Conservation (phyloP, 1,140 invertebrate species). For the Ips typographus region DNA sequence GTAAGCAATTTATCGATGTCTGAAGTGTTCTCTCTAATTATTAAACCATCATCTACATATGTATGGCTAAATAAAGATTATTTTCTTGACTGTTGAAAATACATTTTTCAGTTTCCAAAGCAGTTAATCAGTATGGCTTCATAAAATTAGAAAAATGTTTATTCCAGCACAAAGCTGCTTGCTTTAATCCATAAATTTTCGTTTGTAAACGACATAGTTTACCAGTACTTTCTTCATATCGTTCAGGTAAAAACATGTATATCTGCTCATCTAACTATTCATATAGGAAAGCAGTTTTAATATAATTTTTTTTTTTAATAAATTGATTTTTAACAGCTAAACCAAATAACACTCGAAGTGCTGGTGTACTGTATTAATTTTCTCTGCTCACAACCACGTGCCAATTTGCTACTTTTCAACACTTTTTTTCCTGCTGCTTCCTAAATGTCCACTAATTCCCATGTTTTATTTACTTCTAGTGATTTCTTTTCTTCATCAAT, state of each 20-base stretch:
- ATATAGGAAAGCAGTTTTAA: too few relatives aligned
- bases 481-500: slow-evolving; percentile 47
- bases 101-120: background rate
- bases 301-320: background rate
- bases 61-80: slow-evolving; percentile 7
- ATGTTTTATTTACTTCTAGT: slow-evolving; percentile 43
- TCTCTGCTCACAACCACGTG: slow-evolving; percentile 50
- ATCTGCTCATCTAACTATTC: too few relatives aligned
- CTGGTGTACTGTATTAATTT: slow-evolving; percentile 45
- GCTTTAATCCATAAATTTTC: slow-evolving; percentile 41
- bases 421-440: slow-evolving; percentile 22
- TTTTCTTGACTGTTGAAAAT: slow-evolving; percentile 19
- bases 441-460: slow-evolving; percentile 18
- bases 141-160: too few relatives aligned
- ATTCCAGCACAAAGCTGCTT: too few relatives aligned
- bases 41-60: slow-evolving; percentile 2
- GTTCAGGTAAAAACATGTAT: too few relatives aligned
- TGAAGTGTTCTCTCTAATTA: background rate
- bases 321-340: too few relatives aligned
- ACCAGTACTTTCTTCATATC: too few relatives aligned
- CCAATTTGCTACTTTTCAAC: slow-evolving; percentile 50
- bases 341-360: too few relatives aligned
- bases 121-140: too few relatives aligned
- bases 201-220: too few relatives aligned
- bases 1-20: background rate